A percentile compares a stretch with the other conserved stretches of the same genome.
phyloP scores from a whole-genome alignment of 2,888 invertebrate species.

The Meteorus colon region DNA sequence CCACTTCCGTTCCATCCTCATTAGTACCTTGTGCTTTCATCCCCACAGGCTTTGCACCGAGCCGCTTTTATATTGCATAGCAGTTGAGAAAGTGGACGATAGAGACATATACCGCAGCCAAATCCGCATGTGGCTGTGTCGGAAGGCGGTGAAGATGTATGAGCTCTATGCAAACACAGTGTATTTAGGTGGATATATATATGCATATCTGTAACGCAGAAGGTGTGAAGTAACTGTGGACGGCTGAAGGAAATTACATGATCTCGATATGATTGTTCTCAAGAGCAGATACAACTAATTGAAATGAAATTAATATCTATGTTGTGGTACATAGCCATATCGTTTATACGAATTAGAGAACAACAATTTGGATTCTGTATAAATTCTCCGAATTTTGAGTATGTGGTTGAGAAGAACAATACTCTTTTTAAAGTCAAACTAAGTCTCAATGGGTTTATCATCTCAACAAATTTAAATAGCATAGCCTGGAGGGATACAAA shows the following conservation, averaged over 20 bases:
- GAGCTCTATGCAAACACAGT: not conserved
- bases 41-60: slow-evolving; percentile 6
- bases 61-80: not conserved
- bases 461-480: too few relatives aligned
- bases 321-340: too few relatives aligned
- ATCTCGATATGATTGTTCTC: slow-evolving; percentile 33
- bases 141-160: slow-evolving; percentile 18
- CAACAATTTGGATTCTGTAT: too few relatives aligned
- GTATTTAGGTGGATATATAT: not conserved
- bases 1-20: not conserved
- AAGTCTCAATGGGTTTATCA: too few relatives aligned
- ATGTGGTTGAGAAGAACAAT: too few relatives aligned
- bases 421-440: too few relatives aligned
- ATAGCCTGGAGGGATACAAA: too few relatives aligned
- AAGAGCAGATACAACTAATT: slow-evolving; percentile 44
- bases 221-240: slow-evolving; percentile 1
- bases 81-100: not conserved
- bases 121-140: slow-evolving; percentile 16
- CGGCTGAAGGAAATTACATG: slow-evolving; percentile 48
- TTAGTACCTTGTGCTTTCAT: not conserved
- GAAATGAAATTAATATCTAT: not conserved
- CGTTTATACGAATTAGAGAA: too few relatives aligned
- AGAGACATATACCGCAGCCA: not conserved
- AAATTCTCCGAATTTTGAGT: too few relatives aligned
- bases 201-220: not conserved